Conservation (phyloP, 2,888 invertebrate species). For the Coecobrya sp. region DNA sequence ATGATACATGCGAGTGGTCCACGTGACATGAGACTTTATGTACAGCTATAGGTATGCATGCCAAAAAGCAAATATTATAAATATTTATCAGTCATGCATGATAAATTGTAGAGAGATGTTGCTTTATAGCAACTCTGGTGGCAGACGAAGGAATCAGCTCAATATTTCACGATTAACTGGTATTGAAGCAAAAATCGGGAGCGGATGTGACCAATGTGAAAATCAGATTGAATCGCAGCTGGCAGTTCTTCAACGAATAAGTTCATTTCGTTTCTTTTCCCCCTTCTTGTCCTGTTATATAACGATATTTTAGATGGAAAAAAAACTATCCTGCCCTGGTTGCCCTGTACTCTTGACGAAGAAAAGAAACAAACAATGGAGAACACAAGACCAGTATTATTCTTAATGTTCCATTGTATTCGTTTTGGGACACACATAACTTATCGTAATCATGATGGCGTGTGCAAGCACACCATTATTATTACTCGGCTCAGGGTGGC, state of each 20-base stretch:
- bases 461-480: conserved; percentile 55
- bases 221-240: conserved; percentile 59
- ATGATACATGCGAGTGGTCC: not conserved
- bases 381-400: conserved; percentile 12
- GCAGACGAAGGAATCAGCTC: conserved; percentile 37
- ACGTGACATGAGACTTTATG: conserved; percentile 8
- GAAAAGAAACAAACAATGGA: conserved; percentile 54
- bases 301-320: not conserved
- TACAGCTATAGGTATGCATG: conserved; percentile 9
- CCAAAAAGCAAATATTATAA: conserved; percentile 56
- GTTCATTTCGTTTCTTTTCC: conserved; percentile 34
- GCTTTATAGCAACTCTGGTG: not conserved
- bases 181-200: conserved; percentile 47
- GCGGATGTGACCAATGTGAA: conserved; percentile 55
- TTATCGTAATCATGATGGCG: conserved; percentile 72
- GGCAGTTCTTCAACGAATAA: conserved; percentile 51
- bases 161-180: conserved; percentile 38
- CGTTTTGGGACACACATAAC: conserved; percentile 71
- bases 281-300: not conserved
- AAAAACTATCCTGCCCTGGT: not conserved
- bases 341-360: not conserved
- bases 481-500: conserved; percentile 52
- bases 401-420: conserved; percentile 61
- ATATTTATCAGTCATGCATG: conserved; percentile 61
- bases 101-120: conserved; percentile 1